Evolutionary conservation across 2,113 vertebrate species (phyloP), one percentile per base, ranked within the genome.

Genomic region (Vimba vimba): DNA sequence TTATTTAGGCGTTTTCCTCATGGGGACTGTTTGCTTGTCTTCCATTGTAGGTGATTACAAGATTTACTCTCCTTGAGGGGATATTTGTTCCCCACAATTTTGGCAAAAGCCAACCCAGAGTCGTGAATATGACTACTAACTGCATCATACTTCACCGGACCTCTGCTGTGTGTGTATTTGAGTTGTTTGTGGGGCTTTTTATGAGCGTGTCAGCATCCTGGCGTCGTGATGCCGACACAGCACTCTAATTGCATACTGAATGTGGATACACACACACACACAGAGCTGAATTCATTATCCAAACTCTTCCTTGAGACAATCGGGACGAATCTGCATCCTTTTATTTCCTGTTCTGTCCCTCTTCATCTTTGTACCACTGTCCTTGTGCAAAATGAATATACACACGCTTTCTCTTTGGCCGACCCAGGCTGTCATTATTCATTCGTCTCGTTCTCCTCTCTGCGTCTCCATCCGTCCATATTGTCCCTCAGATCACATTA

Each of bases 161-260:
- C 10, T 86, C 74, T 33, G 25, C 84, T 47, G 77, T 81, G 85
- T 59, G 85, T 78, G 76, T 39, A 55, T 59, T 17, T 80, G 25
- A 73, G 75, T 21, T 73, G 68, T 78, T 47, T 83, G 85, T 66
- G 68, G 4, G 27, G 43, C 43, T 76, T 82, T 86, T 76, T 59
- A 55, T 66, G 60, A 85, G 45, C 3, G 64, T 27, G 69, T 82
- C 59, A 68, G 66, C 82, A 52, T 60, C 30, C 52, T 80, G 50
- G 6, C 43, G 57, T 25, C 15, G 39, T 47, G 69, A 75, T 83
- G 79, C 69, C 30, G 17, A 82, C 57, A 82, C 79, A 76, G 57
- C 69, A 82, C 59, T 86, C 68, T 81, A 86, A 86, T 74, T 86
- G 78, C 77, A 86, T 74, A 33, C 68, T 59, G 52, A 73, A 86